Evolutionary conservation across 2,888 invertebrate genomes (phyloP), one percentile per base, ranked within the genome.

Genomic region (Caenorhabditis angaria): DNA sequence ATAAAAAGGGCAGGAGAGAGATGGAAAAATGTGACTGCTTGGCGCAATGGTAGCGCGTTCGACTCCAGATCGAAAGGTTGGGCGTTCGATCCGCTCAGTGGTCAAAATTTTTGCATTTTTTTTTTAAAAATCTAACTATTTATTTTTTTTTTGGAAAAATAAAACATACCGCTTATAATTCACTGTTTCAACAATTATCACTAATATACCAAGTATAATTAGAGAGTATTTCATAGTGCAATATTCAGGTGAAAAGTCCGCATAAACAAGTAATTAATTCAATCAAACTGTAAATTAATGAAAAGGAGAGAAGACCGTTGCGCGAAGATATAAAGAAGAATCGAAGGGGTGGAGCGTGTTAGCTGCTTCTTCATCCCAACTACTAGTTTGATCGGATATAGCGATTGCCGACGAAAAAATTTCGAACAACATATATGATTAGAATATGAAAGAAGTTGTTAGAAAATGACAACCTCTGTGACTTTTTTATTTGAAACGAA

Each of bases 1-100:
- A 41, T 41, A 41, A 41, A 41, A 41, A 18, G 41, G 41, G 18
- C 10, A 41, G 18, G 18, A 18, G 41, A 41, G 8, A 51, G 51
- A 5, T 3, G 5, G 3, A 4, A 6, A 25, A 29, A 24, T 63
- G 41, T 57, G 72, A 72, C 72, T 66, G 68, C 78, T 78, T 78
- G 78, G 78, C 78, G 78, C 78, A 78, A 78, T 73, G 78, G 78
- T 78, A 78, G 78, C 76, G 78, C 78, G 76, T 78, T 78, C 78
- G 76, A 78, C 76, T 76, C 76, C 76, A 76, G 78, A 78, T 78
- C 76, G 76, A 76, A 78, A 78, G 78, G 76, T 76, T 78, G 78
- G 78, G 76, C 70, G 73, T 76, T 78, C 76, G 76, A 78, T 70
- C 70, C 76, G 70, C 78, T 78, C 78, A 78, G 78, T 72, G 76